Evolutionary conservation across 2,888 invertebrate species (phyloP), one percentile per base, ranked within the genome.

Genomic region (Melanchra persicariae): DNA sequence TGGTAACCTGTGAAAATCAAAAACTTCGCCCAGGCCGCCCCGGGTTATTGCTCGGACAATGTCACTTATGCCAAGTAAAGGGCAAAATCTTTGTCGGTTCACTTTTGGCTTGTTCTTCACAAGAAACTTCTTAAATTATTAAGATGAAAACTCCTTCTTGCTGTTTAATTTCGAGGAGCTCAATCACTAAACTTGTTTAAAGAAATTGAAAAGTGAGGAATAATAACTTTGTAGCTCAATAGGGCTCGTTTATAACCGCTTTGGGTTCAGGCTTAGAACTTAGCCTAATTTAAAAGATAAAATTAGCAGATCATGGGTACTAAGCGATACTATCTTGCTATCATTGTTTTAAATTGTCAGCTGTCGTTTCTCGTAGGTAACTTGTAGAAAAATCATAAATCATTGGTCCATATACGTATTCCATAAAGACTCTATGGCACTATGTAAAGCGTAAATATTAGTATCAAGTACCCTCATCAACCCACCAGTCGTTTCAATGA

Each of bases 21-120:
- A 84, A 82, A 81, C 84, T 88, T 87, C 58, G 52, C 37, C 55
- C 76, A 78, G 87, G n/a, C n/a, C n/a, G n/a, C n/a, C n/a, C n/a
- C n/a, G n/a, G n/a, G 89, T 88, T 85, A 87, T 85, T 87, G 88
- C 82, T 86, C 90, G 84, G 84, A 86, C 86, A 90, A 90, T 87
- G 90, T 89, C 87, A 88, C 85, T 87, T 81, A 84, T 73, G 85
- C 82, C 77, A 78, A 85, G 76, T 72, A 85, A 88, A 89, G 87
- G 88, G 80, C 86, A 85, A 74, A 74, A 81, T 82, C 77, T 75
- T 74, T 72, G 82, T 76, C 68, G 86, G 76, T 87, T 84, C 70
- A 69, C 79, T 81, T 83, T 88, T 78, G 68, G 67, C 79, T 77
- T 82, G 77, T 87, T 87, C 81, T 79, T 69, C 55, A 70, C 78